Conservation (phyloP, 2,888 invertebrate genomes). For the Apeira syringaria region DNA sequence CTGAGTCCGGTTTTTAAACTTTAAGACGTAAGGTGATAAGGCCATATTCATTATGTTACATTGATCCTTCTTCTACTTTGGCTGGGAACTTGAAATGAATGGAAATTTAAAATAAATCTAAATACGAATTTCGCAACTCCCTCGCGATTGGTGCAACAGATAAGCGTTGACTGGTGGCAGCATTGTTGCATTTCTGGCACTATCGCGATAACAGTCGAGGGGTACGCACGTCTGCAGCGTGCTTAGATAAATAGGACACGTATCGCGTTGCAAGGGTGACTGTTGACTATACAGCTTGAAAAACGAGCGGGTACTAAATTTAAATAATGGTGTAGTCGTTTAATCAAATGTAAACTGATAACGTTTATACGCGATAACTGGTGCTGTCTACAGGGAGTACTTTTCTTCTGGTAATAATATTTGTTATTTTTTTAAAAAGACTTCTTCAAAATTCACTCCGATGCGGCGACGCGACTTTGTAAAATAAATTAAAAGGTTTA, state of each 20-base stretch:
- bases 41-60: too few species aligned
- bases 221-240: conserved; percentile 67
- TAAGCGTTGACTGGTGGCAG: conserved; percentile 55
- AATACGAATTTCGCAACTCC: conserved; percentile 46
- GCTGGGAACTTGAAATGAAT: too few species aligned
- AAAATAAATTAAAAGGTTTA: too few species aligned
- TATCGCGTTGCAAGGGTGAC: conserved; percentile 50
- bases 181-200: conserved; percentile 76
- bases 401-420: too few species aligned
- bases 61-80: too few species aligned
- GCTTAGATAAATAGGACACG: conserved; percentile 68
- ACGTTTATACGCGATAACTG: too few species aligned
- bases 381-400: too few species aligned
- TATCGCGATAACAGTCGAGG: conserved; percentile 68
- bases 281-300: conserved; percentile 66
- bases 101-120: neutral
- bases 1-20: too few species aligned
- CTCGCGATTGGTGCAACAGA: conserved; percentile 65
- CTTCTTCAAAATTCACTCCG: too few species aligned
- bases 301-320: conserved; percentile 48
- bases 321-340: conserved; percentile 47
- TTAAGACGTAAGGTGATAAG: too few species aligned
- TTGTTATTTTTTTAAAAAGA: too few species aligned
- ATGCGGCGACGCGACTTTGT: too few species aligned
- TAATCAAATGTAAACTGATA: conserved; percentile 15